Evolutionary conservation across 2,797 vertebrate genomes (phyloP), one percentile per base, ranked within the genome.

Genomic region (Novumbra hubbsi): DNA sequence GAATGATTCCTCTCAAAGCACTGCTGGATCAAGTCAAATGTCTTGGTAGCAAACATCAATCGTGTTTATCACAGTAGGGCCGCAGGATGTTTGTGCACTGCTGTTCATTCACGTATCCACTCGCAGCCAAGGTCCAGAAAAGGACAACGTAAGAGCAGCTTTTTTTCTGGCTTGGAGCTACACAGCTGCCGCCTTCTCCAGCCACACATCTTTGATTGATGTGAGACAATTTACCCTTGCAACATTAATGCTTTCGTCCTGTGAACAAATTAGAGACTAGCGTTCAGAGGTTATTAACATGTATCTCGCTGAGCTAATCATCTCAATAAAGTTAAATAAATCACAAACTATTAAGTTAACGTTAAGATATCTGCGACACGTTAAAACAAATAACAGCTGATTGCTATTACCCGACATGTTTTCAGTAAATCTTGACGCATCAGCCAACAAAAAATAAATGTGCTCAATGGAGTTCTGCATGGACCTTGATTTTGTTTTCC

Each of bases 11-110:
- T 91, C 90, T 88, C 87, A 91, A 45, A 89, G 91, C 92, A 84
- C 83, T 86, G 85, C 88, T 90, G 90, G 88, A 91, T 92, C 88
- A 88, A 93, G 90, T 91, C 91, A 90, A 92, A 91, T 77, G 81
- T 89, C 86, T 87, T 84, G 89, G 90, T 91, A 72, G 83, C 85
- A 84, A 85, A 91, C 92, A 94, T 94, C 93, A 93, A 92, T 94
- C 90, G 87, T 90, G 88, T 93, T 94, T 91, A 92, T 91, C 89
- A 81, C 85, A 84, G 85, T 86, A 83, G 84, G 64, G 85, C 90
- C 90, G 78, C 73, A 86, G 91, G 89, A 92, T 92, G 90, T 91
- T 93, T 93, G 88, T 80, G 87, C 87, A 81, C 80, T 83, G 84
- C 90, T 90, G 88, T 91, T 91, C 87, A 82, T 85, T 85, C 90